phyloP scores from a whole-genome alignment of 2,888 invertebrate species.

The Congeria kusceri region DNA sequence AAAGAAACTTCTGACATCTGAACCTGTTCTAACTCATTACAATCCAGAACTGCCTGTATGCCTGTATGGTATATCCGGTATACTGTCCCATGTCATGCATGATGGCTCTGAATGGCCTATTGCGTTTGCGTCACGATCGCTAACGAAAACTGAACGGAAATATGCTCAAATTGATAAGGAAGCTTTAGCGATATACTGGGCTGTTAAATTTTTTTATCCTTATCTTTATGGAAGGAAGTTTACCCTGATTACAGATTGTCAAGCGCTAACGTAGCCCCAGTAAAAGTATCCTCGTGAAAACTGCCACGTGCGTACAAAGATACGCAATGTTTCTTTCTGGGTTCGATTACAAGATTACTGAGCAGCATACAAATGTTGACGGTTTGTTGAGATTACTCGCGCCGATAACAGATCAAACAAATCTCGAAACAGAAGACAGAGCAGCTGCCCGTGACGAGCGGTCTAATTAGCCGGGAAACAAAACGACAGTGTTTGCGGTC shows the following conservation, averaged over 20 bases:
- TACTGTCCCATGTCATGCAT: constrained; percentile 8
- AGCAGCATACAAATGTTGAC: constrained; percentile 79
- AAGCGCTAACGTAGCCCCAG: constrained; percentile 82
- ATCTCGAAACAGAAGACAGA: constrained; percentile 21
- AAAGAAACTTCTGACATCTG: constrained; percentile 65
- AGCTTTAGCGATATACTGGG: neutral
- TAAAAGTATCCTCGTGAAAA: constrained; percentile 69
- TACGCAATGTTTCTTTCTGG: constrained; percentile 76
- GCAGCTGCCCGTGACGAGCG: constrained; percentile 43
- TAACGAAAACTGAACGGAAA: neutral
- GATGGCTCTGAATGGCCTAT: constrained; percentile 82
- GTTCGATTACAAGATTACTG: too few species aligned
- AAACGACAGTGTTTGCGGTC: constrained; percentile 34
- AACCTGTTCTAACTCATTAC: constrained; percentile 75
- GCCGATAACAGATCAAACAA: neutral
- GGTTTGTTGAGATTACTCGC: constrained; percentile 74
- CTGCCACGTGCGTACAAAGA: constrained; percentile 72
- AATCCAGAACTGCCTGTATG: constrained; percentile 73
- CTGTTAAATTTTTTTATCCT: constrained; percentile 77
- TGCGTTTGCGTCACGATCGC: constrained; percentile 21
- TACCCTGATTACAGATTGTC: constrained; percentile 84
- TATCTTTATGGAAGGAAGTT: constrained; percentile 85
- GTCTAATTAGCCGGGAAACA: constrained; percentile 34
- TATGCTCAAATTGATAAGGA: constrained; percentile 23
- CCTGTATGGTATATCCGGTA: constrained; percentile 69